phyloP scores from a whole-genome alignment of 1,140 invertebrate genomes.

The Anoplophora glabripennis region DNA sequence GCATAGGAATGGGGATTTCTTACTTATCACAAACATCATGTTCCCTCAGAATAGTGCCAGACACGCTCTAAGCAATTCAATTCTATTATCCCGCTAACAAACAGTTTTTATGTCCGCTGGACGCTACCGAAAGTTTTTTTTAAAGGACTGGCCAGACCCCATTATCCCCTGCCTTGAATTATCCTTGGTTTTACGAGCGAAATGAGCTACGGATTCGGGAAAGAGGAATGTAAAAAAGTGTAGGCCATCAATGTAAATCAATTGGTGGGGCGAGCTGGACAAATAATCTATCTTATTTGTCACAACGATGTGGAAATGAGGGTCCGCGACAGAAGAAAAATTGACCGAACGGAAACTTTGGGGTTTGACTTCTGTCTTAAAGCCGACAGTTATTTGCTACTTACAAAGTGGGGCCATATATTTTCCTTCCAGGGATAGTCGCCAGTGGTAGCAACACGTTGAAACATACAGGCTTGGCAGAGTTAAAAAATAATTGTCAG shows the following conservation, averaged over 20 bases:
- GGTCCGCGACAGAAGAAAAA: constrained; percentile 37
- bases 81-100: neutral
- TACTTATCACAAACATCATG: neutral
- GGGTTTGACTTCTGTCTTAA: constrained; percentile 15
- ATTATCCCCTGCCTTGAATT: too few relatives aligned
- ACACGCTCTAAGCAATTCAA: too few relatives aligned
- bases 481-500: too few relatives aligned
- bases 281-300: constrained; percentile 42
- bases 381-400: constrained; percentile 17
- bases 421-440: neutral
- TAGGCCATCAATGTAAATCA: constrained; percentile 40
- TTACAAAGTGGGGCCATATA: constrained; percentile 13
- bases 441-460: too few relatives aligned
- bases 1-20: too few relatives aligned
- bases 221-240: constrained; percentile 25
- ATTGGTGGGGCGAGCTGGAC: constrained; percentile 36
- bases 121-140: too few relatives aligned
- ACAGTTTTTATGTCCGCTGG: neutral
- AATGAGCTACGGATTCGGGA: neutral
- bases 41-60: too few relatives aligned
- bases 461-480: too few relatives aligned
- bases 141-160: too few relatives aligned
- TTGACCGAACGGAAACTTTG: constrained; percentile 23
- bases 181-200: too few relatives aligned
- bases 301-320: constrained; percentile 39